phyloP scores from a whole-genome alignment of 2,797 vertebrate species.

The Ptychobarbus kaznakovi region DNA sequence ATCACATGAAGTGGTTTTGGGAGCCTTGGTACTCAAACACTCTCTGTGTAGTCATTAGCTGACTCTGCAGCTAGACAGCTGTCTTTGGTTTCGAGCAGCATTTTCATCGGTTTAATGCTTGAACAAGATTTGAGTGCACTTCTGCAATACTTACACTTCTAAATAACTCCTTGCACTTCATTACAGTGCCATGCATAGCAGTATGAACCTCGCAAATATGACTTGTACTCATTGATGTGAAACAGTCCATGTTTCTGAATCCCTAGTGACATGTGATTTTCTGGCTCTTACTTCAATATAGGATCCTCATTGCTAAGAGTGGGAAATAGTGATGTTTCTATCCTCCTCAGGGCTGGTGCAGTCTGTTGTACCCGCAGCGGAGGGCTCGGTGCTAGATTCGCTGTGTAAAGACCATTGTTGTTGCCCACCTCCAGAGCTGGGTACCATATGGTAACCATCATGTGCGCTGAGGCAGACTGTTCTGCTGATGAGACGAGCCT shows the following conservation, averaged over 20 bases:
- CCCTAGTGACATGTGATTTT: background rate
- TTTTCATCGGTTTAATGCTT: background rate
- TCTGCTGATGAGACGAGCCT: constrained; percentile 36
- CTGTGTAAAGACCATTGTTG: constrained; percentile 54
- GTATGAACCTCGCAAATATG: background rate
- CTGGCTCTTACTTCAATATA: background rate
- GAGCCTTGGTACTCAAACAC: background rate
- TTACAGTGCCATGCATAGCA: background rate
- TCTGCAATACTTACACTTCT: background rate
- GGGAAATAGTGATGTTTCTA: constrained; percentile 44
- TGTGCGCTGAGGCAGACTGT: constrained; percentile 48
- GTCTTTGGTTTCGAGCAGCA: background rate
- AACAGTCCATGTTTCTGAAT: constrained; percentile 23
- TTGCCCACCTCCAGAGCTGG: constrained; percentile 54
- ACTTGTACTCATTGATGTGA: constrained; percentile 1
- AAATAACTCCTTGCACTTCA: background rate
- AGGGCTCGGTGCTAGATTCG: constrained; percentile 32
- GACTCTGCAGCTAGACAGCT: background rate
- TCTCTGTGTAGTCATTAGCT: background rate
- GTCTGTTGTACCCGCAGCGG: constrained; percentile 57
- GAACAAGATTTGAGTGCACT: background rate
- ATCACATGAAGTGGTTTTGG: background rate
- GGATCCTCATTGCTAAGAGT: background rate
- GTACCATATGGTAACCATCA: constrained; percentile 60
- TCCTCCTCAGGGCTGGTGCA: constrained; percentile 52